Base-by-base conservation (phyloP, 2,888 invertebrate species). In the Aleiodes alternator region DNA sequence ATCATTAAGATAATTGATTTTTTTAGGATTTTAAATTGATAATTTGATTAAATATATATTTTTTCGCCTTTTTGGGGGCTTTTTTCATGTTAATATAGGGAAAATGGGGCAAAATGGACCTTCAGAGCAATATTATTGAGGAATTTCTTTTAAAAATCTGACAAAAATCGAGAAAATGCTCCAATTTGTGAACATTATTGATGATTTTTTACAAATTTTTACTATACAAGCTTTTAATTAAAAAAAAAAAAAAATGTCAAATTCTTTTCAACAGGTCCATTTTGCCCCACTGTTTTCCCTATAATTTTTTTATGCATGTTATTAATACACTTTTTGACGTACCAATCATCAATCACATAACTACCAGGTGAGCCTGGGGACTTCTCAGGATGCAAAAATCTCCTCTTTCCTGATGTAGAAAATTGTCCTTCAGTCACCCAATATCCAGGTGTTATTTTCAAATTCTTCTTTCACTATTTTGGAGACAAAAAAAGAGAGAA, bases 311-410 rank as follows among this genome's bases (percentile, higher is more conserved):
- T 5, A 31, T 34, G 34, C 34, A 34, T 34, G 53, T 92, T 92
- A 91, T 64, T 64, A 64, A 88, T 88, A 23, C 23, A 23, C 89
- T 88, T 90, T 89, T 87, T 90, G 79, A 84, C 87, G 82, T 84
- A 89, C 90, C 89, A 89, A 87, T 86, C 84, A 88, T 86, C 83
- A 89, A 89, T 90, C 89, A 90, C 90, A 90, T 90, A 88, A 89
- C 89, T 89, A 89, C 88, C 85, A 84, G 83, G 83, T 84, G 86
- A 87, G 87, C 86, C 84, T 87, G 86, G 82, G 85, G 83, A 85
- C 85, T 82, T 85, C 85, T 88, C 85, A 83, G 85, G 86, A 85
- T 87, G 84, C 82, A 79, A 81, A 82, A 82, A 80, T 81, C 83
- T 80, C 85, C 80, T 84, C 80, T 85, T 23, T 81, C 80, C 79